Base-by-base conservation (phyloP, 2,888 invertebrate species). In the Ommatoiulus sabulosus region DNA sequence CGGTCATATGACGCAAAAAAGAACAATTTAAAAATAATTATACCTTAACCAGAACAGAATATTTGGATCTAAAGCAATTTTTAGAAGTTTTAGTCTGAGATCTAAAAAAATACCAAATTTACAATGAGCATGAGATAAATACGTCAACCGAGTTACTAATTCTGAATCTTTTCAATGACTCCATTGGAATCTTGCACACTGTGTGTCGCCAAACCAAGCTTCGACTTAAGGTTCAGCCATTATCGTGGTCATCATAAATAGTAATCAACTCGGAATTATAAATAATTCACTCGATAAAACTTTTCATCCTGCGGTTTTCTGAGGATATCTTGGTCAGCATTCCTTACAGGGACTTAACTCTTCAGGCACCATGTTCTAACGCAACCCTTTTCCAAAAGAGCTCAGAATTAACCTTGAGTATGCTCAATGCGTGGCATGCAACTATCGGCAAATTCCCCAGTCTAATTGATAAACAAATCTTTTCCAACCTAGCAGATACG, bases 381-480 rank as follows among this genome's bases (percentile, higher is more conserved):
- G 10, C 0, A n/a, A n/a, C 17, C 63, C n/a, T 3, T 63, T 63
- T 63, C 63, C 6, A 63, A 48, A 48, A 48, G 57, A 5, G 20
- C 63, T 20, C n/a, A 6, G 15, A 52, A n/a, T 20, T 63, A 20
- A 63, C 72, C 24, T 24, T 0, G 20, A 8, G n/a, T 72, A 72
- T 72, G 72, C 7, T 52, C 52, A 52, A 15, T 52, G 10, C 52
- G 15, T 15, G 52, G 52, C 52, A 72, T 72, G 24, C 72, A 72
- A 24, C 72, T 5, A 63, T 63, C 20, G 63, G 1, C 15, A 24
- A 72, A 72, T 72, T 72, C 72, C 24, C 72, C 7, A 72, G 72
- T 24, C 72, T n/a, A 10, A 72, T 24, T 24, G 24, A 72, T 72
- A 72, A 72, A 24, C 72, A 72, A 72, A 72, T 72, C 72, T 72